Percentiles rank a stretch among this genome's conserved stretches.
These are phyloP conservation scores for Aphodius sticticus DNA, from an alignment of 2,888 invertebrate species.

Conservation along the genomic window DNA sequence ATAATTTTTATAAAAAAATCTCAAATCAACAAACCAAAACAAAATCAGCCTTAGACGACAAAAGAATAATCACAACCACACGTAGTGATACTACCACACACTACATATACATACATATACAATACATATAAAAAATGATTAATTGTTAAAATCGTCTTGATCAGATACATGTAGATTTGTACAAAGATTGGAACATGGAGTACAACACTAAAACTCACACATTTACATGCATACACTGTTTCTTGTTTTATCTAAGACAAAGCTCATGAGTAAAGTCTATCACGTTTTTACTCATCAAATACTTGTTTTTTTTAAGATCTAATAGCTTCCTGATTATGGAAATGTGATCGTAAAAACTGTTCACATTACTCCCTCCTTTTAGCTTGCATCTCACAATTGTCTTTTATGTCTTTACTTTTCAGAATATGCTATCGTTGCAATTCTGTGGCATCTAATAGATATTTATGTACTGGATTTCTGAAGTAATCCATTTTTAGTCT, in stretches of 20 bases:
- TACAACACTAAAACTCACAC: neutral
- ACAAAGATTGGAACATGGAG: slow-evolving; percentile 22
- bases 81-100: neutral
- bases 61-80: slow-evolving; percentile 4
- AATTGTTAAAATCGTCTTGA: slow-evolving; percentile 1
- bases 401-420: slow-evolving; percentile 4
- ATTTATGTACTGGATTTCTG: neutral
- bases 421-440: neutral
- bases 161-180: slow-evolving; percentile 12
- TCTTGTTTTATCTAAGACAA: neutral
- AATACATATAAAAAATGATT: slow-evolving; percentile 12
- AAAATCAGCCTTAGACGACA: neutral
- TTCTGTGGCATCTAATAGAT: neutral
- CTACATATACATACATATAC: neutral
- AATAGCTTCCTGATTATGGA: neutral
- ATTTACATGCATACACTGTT: neutral
- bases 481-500: neutral
- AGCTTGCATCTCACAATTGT: slow-evolving; percentile 4
- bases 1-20: neutral
- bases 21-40: neutral
- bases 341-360: neutral
- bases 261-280: neutral
- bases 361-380: neutral
- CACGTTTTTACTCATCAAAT: slow-evolving; percentile 4
- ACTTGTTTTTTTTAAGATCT: neutral